phyloP scores from a whole-genome alignment of 1,140 invertebrate species.

The Aphis gossypii region DNA sequence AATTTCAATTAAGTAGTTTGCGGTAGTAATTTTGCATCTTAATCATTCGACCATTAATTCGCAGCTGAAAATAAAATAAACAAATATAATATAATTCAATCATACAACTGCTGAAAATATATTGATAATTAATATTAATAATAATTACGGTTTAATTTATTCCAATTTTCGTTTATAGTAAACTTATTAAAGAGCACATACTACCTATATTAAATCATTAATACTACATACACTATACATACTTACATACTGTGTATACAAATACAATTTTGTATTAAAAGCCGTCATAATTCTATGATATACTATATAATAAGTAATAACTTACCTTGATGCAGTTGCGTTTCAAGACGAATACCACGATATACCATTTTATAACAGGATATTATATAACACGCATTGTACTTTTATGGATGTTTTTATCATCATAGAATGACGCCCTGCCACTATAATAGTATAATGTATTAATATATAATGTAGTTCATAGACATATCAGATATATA shows the following conservation, averaged over 20 bases:
- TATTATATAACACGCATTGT: background rate
- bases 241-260: background rate
- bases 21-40: background rate
- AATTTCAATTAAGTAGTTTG: conserved; percentile 11
- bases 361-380: background rate
- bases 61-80: background rate
- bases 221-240: background rate
- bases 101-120: background rate
- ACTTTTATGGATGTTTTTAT: background rate
- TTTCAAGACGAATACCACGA: background rate
- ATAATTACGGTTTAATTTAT: background rate
- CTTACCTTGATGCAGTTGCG: background rate
- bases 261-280: background rate
- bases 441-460: background rate
- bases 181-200: background rate
- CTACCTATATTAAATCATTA: background rate
- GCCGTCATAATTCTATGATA: background rate
- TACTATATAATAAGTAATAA: background rate
- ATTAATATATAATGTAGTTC: background rate
- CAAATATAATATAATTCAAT: background rate
- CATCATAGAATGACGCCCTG: background rate
- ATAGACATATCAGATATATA: background rate
- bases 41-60: background rate
- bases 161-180: background rate
- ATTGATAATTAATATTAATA: conserved; percentile 1